A percentile compares a stretch with the other conserved stretches of the same genome.
phyloP scores from a whole-genome alignment of 2,888 invertebrate species.

The Dolichopus griseipennis region DNA sequence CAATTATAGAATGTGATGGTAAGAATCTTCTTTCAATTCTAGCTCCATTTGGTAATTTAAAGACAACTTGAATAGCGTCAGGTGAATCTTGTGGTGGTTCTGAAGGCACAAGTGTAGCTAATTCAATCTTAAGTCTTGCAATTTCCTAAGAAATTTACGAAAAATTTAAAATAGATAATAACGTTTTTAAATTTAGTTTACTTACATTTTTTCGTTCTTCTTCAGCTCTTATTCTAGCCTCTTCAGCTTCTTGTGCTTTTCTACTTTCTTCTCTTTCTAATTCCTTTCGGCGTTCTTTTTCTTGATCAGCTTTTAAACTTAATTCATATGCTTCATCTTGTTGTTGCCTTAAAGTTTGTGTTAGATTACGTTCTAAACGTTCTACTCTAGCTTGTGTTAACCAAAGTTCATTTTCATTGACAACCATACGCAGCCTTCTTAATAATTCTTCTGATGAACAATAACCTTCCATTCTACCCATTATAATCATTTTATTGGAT shows the following conservation, averaged over 20 bases:
- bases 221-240: conserved; percentile 46
- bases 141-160: conserved; percentile 47
- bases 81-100: conserved; percentile 67
- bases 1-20: conserved; percentile 70
- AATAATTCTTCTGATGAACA: conserved; percentile 64
- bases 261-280: conserved; percentile 50
- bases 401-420: conserved; percentile 79
- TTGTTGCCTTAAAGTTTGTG: conserved; percentile 75
- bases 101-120: conserved; percentile 55
- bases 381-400: conserved; percentile 80
- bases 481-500: conserved; percentile 87
- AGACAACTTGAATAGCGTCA: conserved; percentile 71
- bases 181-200: conserved; percentile 3
- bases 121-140: conserved; percentile 56
- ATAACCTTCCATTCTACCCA: conserved; percentile 80
- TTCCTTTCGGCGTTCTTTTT: conserved; percentile 72
- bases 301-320: conserved; percentile 85
- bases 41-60: conserved; percentile 84
- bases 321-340: conserved; percentile 92
- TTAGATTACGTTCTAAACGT: conserved; percentile 71
- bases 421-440: conserved; percentile 62
- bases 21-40: conserved; percentile 82
- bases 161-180: conserved; percentile 2
- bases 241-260: conserved; percentile 45
- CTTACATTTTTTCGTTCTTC: conserved; percentile 45